Evolutionary conservation across 2,113 vertebrate genomes (phyloP).

Genomic region (Thalassarche chlororhynchos): DNA sequence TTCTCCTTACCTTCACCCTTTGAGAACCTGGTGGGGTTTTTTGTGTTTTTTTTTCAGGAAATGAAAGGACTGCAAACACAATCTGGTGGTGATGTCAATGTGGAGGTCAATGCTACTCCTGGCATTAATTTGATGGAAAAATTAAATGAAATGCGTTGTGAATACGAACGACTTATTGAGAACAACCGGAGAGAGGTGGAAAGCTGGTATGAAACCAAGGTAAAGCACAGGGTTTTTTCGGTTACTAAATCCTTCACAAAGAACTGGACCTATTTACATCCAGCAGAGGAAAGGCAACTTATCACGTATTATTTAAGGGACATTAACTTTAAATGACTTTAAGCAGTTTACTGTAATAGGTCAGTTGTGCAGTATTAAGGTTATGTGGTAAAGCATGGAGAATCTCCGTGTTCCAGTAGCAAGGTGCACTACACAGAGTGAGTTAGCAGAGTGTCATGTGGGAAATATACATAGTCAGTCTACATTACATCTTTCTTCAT

Average conservation of each 20-base stretch:
- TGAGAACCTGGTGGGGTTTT: background rate
- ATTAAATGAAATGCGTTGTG: slow-evolving; percentile 77
- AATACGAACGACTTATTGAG: slow-evolving; percentile 79
- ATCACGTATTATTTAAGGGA: background rate
- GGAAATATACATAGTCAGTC: background rate
- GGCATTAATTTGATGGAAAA: slow-evolving; percentile 73
- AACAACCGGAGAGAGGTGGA: slow-evolving; percentile 82
- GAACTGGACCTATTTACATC: background rate
- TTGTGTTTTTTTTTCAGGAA: slow-evolving; percentile 40
- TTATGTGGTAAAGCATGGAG: background rate
- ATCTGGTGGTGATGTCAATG: slow-evolving; percentile 74
- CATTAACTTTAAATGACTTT: background rate
- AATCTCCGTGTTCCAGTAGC: background rate
- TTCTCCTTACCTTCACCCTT: background rate
- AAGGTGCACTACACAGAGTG: background rate
- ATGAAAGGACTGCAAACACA: slow-evolving; percentile 62
- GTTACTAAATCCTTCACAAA: background rate
- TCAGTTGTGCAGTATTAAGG: background rate
- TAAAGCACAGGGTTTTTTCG: background rate
- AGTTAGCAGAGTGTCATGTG: background rate
- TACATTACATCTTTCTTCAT: background rate
- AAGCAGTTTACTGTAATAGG: background rate
- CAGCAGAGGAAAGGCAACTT: background rate
- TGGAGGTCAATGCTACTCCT: slow-evolving; percentile 85
- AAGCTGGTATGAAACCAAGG: slow-evolving; percentile 85